Conservation (phyloP, 1,140 invertebrate genomes). For the Plutomurus gul region DNA sequence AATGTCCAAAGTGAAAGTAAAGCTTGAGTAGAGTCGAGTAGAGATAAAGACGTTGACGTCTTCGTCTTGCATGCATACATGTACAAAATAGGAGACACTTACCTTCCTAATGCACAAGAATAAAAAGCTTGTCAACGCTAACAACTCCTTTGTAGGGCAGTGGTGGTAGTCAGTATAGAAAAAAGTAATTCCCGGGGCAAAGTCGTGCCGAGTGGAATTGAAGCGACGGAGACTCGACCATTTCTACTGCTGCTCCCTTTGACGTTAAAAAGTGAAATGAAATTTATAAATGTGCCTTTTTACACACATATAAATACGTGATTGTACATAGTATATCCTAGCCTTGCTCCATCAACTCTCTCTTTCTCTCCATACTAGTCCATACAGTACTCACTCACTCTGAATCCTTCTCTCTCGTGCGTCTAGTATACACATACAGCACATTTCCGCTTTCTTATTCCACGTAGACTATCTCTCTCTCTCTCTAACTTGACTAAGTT, state of each 20-base stretch:
- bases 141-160: conserved; percentile 22
- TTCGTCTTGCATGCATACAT: neutral
- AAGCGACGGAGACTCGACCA: neutral
- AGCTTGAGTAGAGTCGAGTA: neutral
- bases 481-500: conserved; percentile 8
- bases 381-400: neutral
- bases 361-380: neutral
- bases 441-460: neutral
- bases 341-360: neutral
- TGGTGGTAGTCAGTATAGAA: neutral
- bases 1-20: conserved; percentile 12
- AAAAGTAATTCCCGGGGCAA: conserved; percentile 23
- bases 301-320: conserved; percentile 29
- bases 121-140: conserved; percentile 29
- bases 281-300: conserved; percentile 27
- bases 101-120: conserved; percentile 28
- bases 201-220: conserved; percentile 18
- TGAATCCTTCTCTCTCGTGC: neutral
- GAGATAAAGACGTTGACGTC: conserved; percentile 28
- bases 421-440: neutral
- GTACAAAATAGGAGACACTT: conserved; percentile 24
- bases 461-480: neutral
- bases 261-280: conserved; percentile 29
- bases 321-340: conserved; percentile 23
- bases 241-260: neutral